Evolutionary conservation across 1,140 invertebrate species (phyloP).

Genomic region (Anadara kagoshimensis): DNA sequence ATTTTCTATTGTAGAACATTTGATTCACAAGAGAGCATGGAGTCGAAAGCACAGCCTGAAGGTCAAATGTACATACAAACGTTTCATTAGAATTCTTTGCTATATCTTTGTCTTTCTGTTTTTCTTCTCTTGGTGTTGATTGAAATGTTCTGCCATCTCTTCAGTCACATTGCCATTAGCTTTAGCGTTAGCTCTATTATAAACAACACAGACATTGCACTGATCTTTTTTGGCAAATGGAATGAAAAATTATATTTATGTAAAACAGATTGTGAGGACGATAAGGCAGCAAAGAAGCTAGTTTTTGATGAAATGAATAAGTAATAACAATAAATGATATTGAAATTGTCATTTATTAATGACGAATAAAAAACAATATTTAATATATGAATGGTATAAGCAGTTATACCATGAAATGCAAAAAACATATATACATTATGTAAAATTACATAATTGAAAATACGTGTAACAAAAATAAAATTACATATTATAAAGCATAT

Average conservation of each 20-base stretch:
- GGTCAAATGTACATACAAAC: slow-evolving; percentile 16
- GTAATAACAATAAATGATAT: too few species aligned
- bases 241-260: slow-evolving; percentile 27
- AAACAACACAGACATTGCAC: not conserved
- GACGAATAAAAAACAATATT: too few species aligned
- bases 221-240: slow-evolving; percentile 21
- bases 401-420: too few species aligned
- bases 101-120: slow-evolving; percentile 12
- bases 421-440: too few species aligned
- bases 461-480: too few species aligned
- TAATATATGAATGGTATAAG: too few species aligned
- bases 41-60: slow-evolving; percentile 16
- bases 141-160: not conserved
- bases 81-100: not conserved
- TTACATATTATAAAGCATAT: too few species aligned
- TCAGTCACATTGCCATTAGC: not conserved
- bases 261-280: too few species aligned
- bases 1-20: slow-evolving; percentile 23
- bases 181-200: not conserved
- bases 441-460: too few species aligned
- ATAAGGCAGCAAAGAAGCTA: too few species aligned
- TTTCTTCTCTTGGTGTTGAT: slow-evolving; percentile 20
- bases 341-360: too few species aligned
- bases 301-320: too few species aligned
- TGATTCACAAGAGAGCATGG: slow-evolving; percentile 17